Base-by-base conservation (phyloP, 2,113 vertebrate genomes). In the Callithrix jacchus region DNA sequence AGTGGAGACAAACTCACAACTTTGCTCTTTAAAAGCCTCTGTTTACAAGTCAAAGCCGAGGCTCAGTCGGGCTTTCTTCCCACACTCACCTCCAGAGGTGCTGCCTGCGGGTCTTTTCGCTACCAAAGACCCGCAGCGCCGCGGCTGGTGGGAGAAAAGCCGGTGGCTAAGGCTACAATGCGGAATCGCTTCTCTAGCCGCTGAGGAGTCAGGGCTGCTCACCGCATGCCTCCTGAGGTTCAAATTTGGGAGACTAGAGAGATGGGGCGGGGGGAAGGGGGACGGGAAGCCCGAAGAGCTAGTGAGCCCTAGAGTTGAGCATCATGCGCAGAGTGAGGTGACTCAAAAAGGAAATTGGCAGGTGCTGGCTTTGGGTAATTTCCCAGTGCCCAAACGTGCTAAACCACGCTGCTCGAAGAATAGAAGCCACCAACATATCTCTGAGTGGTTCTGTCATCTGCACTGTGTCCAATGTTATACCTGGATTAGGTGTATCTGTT, bases 11-110 rank as follows among this genome's bases (percentile, higher is more conserved):
- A 97, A 97, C 95, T 98, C 95, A 85, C 92, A 97, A 97, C 97
- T 98, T 98, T 97, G 97, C 97, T 98, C 95, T 96, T 98, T 98
- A 96, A 98, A 97, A 99, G 97, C 96, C 96, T 88, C 84, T 98
- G 97, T 98, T 98, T 98, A 97, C 98, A 97, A 97, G 97, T 93
- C 97, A 98, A 98, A 98, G 94, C 98, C 45, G 0, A 54, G 96
- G 97, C 97, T 98, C 97, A 84, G 96, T 83, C 42, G 45, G 91
- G 97, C 95, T 98, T 89, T 97, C 58, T 87, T 68, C 12, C 76
- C 91, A 71, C 96, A 61, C 87, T 97, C 73, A 73, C 79, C 91
- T 97, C 95, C 88, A n/a, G 96, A 96, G 97, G 90, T 92, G 81
- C 87, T 23, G 94, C 97, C 87, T 40, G 73, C 25, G 68, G 98